Percentiles rank a stretch among this genome's conserved stretches.
phyloP scores from a whole-genome alignment of 1,140 invertebrate species.

The Cryptotermes secundus region DNA sequence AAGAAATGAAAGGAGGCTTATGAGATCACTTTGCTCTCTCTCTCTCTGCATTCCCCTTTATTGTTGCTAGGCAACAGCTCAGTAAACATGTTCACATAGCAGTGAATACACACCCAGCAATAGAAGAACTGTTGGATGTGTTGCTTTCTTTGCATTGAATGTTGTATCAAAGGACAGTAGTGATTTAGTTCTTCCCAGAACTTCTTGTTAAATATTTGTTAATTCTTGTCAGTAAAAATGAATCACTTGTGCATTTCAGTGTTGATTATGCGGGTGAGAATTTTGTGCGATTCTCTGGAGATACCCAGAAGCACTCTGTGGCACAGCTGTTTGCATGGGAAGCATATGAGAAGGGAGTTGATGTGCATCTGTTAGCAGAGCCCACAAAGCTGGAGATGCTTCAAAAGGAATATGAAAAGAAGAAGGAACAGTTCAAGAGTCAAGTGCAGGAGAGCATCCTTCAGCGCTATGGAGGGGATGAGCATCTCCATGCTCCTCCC shows the following conservation, averaged over 20 bases:
- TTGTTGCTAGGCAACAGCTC: too few species aligned
- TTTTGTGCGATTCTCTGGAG: constrained; percentile 90
- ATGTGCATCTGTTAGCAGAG: constrained; percentile 95
- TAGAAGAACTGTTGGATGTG: too few species aligned
- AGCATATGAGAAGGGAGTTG: constrained; percentile 88
- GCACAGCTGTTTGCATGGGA: constrained; percentile 99
- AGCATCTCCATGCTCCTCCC: constrained; percentile 86
- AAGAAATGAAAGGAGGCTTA: too few species aligned
- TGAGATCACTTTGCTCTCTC: too few species aligned
- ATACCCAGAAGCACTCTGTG: constrained; percentile 85
- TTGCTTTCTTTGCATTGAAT: too few species aligned
- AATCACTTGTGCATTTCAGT: constrained; percentile 48
- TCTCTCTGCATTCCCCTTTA: too few species aligned
- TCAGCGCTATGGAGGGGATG: constrained; percentile 87
- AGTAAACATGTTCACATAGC: too few species aligned
- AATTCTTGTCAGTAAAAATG: neutral
- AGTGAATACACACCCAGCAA: too few species aligned
- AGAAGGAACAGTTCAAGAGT: constrained; percentile 83
- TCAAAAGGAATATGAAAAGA: constrained; percentile 85
- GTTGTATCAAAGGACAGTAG: too few species aligned
- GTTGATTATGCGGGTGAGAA: constrained; percentile 94
- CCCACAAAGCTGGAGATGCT: constrained; percentile 95
- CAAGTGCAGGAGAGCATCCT: constrained; percentile 74
- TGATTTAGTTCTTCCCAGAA: too few species aligned
- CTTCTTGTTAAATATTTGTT: too few species aligned